Evolutionary conservation across 2,113 vertebrate genomes (phyloP).

Genomic region (Monopterus albus): DNA sequence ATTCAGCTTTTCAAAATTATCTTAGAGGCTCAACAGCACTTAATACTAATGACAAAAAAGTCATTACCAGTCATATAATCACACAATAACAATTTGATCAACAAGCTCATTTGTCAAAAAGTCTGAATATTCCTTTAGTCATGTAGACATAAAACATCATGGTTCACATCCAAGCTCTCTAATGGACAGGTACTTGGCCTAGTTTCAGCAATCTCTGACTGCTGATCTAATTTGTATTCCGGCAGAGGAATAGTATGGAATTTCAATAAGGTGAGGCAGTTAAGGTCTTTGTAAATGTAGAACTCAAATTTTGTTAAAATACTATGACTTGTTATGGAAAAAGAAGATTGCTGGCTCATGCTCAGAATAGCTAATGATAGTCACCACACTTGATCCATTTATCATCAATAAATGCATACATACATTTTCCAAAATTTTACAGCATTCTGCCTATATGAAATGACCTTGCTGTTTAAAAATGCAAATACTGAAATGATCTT

Average conservation of each 20-base stretch:
- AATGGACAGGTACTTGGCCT: slow-evolving; percentile 42
- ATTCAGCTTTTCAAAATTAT: neutral
- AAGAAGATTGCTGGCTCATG: no score
- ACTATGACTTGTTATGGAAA: no score
- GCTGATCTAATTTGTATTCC: slow-evolving; percentile 20
- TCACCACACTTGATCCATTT: no score
- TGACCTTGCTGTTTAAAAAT: no score
- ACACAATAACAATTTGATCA: slow-evolving; percentile 31
- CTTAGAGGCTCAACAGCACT: neutral
- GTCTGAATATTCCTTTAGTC: slow-evolving; percentile 37
- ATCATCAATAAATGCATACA: no score
- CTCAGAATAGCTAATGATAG: no score
- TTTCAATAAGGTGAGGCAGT: neutral
- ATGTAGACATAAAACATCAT: slow-evolving; percentile 31
- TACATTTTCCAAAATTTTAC: no score
- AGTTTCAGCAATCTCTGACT: slow-evolving; percentile 35
- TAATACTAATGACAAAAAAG: slow-evolving; percentile 16
- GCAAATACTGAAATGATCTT: no score
- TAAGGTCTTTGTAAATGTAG: neutral
- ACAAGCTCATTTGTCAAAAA: slow-evolving; percentile 20
- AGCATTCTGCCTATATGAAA: no score
- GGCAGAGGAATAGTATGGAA: neutral
- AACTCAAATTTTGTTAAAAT: no score
- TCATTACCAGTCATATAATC: neutral
- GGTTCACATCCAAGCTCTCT: slow-evolving; percentile 44